Base-by-base conservation (phyloP, 2,888 invertebrate genomes). In the Ectemnius continuus region DNA sequence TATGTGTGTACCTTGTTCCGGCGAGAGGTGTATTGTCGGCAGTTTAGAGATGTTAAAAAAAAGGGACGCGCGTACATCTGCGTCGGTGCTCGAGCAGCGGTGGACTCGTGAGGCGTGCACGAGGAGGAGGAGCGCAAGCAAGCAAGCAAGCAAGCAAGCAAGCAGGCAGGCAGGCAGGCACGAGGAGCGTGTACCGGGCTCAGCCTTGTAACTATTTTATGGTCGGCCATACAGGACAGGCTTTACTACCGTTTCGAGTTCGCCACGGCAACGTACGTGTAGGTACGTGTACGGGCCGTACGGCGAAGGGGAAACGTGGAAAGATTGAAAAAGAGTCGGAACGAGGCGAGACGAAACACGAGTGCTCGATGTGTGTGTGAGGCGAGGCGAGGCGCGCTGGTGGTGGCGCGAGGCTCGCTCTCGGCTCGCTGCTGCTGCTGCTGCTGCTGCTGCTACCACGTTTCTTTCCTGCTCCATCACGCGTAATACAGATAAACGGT, bases 191-290 rank as follows among this genome's bases (percentile, higher is more conserved):
- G 59, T 18, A 47, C 61, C n/a, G 62, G 46, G 65, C 64, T 16
- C 28, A 48, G 66, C 47, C 72, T 69, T 76, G 76, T 79, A 76
- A 79, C 80, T 75, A 70, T 77, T 77, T 80, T 79, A 79, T 75
- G 79, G 75, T 64, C 70, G 16, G 67, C 69, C 65, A 63, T 68
- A 77, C 59, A 65, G 62, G 67, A 71, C 61, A 56, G 66, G 67
- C 67, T 66, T 77, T 73, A 79, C 72, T 70, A 59, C 70, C 72
- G 57, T 68, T 76, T 72, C 70, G 59, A 75, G 69, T 52, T 67
- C 64, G 78, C 75, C 36, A 8, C 36, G 36, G 36, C 23, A 8
- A 72, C 73, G 60, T 69, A 11, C 36, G 36, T 36, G 36, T 36
- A 8, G 66, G 47, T 47, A 60, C 57, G 58, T 66, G 36, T 36